These are phyloP conservation scores for Gymnoscopelus microlampas DNA, from an alignment of 2,797 vertebrate species.

Conservation along the genomic window DNA sequence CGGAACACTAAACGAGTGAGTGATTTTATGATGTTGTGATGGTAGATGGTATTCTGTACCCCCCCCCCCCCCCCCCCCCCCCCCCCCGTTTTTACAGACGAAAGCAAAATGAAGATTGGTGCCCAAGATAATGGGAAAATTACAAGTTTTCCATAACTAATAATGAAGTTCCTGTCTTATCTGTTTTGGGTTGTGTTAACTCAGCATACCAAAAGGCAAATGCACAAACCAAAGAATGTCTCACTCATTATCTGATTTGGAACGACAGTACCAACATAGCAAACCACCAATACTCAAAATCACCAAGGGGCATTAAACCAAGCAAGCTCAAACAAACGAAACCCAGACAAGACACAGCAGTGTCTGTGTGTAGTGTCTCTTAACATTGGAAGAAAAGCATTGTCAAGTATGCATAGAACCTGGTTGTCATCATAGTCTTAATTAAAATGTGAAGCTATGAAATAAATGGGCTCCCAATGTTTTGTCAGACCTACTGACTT, in stretches of 20 bases:
- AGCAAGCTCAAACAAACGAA: conserved; percentile 38
- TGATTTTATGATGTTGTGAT: background rate
- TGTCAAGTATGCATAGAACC: background rate
- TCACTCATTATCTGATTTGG: conserved; percentile 54
- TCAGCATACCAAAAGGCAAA: conserved; percentile 42
- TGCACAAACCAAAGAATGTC: conserved; percentile 16
- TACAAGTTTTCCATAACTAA: conserved; percentile 24
- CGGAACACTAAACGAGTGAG: too few relatives aligned
- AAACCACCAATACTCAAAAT: conserved; percentile 33
- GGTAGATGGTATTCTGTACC: background rate
- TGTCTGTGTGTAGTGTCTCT: background rate
- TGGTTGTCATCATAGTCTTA: conserved; percentile 9
- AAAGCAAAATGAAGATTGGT: background rate
- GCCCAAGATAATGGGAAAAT: conserved; percentile 15
- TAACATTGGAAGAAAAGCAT: conserved; percentile 1
- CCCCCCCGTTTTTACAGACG: background rate
- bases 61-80: conserved; percentile 5
- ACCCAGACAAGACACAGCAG: background rate
- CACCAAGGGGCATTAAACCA: conserved; percentile 18
- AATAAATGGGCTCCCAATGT: too few relatives aligned
- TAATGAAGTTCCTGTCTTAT: conserved; percentile 33
- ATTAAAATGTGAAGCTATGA: conserved; percentile 18
- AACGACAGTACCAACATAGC: conserved; percentile 33
- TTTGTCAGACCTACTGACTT: too few relatives aligned
- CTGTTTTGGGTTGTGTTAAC: conserved; percentile 23